Conservation (phyloP, 2,888 invertebrate genomes). For the Ornithoptera priamus region DNA sequence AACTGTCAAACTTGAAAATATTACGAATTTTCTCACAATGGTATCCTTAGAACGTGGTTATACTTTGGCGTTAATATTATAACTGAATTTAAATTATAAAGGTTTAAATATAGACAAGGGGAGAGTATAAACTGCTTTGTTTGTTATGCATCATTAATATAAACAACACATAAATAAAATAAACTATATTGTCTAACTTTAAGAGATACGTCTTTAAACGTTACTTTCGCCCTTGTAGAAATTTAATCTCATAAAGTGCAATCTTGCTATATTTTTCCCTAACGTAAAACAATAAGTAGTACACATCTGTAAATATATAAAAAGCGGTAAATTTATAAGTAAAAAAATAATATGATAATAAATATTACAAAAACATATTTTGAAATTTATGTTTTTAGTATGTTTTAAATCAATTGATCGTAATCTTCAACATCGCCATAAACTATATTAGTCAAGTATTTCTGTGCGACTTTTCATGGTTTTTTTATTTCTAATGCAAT, state of each 20-base stretch:
- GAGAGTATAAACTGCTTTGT: constrained; percentile 5
- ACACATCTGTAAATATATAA: constrained; percentile 17
- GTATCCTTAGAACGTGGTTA: background rate
- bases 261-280: constrained; percentile 3
- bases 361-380: background rate
- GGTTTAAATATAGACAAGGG: background rate
- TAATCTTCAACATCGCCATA: background rate
- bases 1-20: constrained; percentile 13
- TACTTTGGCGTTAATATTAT: background rate
- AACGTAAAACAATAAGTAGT: background rate
- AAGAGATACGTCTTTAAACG: constrained; percentile 1
- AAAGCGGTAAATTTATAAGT: constrained; percentile 15
- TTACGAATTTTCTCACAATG: background rate
- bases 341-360: background rate
- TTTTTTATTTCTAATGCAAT: no score
- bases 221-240: constrained; percentile 1
- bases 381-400: background rate
- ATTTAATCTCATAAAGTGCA: constrained; percentile 12
- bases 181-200: constrained; percentile 9
- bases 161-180: constrained; percentile 14
- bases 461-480: no score
- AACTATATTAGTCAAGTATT: no score
- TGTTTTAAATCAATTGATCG: background rate
- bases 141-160: constrained; percentile 12
- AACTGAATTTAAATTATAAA: constrained; percentile 6